Evolutionary conservation across 2,888 invertebrate genomes (phyloP).

Genomic region (Ctena decussata): DNA sequence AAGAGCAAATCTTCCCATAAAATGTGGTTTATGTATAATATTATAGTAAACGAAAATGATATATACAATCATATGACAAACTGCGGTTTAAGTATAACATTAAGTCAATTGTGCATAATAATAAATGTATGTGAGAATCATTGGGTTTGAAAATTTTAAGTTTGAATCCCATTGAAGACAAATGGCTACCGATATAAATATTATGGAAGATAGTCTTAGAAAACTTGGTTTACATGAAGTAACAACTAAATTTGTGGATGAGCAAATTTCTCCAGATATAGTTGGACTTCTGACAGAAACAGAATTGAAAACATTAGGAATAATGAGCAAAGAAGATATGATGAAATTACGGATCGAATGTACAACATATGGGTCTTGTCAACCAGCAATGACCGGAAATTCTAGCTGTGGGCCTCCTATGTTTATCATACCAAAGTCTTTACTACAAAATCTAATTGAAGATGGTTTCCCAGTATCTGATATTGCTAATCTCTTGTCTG

Average conservation of each 20-base stretch:
- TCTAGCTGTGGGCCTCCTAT: background rate
- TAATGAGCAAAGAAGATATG: conserved; percentile 27
- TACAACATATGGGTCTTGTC: background rate
- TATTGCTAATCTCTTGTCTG: conserved; percentile 19
- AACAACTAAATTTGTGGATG: conserved; percentile 15
- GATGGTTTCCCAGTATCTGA: conserved; percentile 20
- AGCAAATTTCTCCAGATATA: conserved; percentile 44
- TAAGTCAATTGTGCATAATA: too few species aligned
- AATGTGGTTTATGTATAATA: too few species aligned
- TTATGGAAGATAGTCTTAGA: conserved; percentile 21
- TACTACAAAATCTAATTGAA: conserved; percentile 17
- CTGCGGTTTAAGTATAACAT: too few species aligned
- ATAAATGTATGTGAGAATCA: too few species aligned
- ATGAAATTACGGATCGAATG: conserved; percentile 20
- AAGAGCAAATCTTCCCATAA: too few species aligned
- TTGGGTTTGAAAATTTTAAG: too few species aligned
- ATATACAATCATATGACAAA: too few species aligned
- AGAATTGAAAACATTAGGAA: conserved; percentile 39
- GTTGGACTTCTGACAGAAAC: conserved; percentile 22
- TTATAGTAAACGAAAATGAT: too few species aligned
- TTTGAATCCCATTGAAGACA: too few species aligned
- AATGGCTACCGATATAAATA: too few species aligned
- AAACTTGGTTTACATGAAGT: conserved; percentile 13
- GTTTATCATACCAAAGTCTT: conserved; percentile 28
- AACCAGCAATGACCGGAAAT: background rate